phyloP scores from a whole-genome alignment of 2,888 invertebrate genomes.

The Himalopsyche tibetana region DNA sequence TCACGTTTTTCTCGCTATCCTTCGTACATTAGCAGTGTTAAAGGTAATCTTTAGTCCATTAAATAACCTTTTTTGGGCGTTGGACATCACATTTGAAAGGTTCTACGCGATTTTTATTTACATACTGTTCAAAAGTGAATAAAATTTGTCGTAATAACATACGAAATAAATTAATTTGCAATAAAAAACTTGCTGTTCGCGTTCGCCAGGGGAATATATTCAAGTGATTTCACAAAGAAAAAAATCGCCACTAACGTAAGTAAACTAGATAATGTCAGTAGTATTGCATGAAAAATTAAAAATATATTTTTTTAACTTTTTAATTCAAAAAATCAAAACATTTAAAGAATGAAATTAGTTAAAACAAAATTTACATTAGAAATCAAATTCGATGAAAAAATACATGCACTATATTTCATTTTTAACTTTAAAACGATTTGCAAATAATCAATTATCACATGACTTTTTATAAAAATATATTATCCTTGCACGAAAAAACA shows the following conservation, averaged over 20 bases:
- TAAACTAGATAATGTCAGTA: background rate
- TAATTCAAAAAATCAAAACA: background rate
- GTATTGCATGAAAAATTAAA: background rate
- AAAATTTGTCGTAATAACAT: background rate
- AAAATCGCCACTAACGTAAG: slow-evolving; percentile 4
- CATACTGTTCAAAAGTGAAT: slow-evolving; percentile 5
- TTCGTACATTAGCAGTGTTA: slow-evolving; percentile 22
- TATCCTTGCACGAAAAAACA: too few relatives aligned
- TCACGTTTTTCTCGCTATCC: background rate
- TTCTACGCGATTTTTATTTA: slow-evolving; percentile 4
- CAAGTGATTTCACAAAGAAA: slow-evolving; percentile 24
- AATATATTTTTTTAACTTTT: background rate
- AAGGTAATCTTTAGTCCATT: slow-evolving; percentile 37
- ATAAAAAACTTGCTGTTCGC: slow-evolving; percentile 34
- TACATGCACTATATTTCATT: too few relatives aligned
- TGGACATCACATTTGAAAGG: slow-evolving; percentile 23
- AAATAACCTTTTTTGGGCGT: slow-evolving; percentile 33
- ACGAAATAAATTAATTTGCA: background rate
- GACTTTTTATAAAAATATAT: too few relatives aligned
- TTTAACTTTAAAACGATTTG: too few relatives aligned
- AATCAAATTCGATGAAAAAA: too few relatives aligned
- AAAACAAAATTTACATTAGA: too few relatives aligned
- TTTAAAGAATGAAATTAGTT: background rate
- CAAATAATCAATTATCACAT: too few relatives aligned
- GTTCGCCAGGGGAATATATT: slow-evolving; percentile 24